Percentiles rank a stretch among this genome's conserved stretches.
Evolutionary conservation across 2,888 invertebrate genomes (phyloP).

Genomic region (Merodon equestris): DNA sequence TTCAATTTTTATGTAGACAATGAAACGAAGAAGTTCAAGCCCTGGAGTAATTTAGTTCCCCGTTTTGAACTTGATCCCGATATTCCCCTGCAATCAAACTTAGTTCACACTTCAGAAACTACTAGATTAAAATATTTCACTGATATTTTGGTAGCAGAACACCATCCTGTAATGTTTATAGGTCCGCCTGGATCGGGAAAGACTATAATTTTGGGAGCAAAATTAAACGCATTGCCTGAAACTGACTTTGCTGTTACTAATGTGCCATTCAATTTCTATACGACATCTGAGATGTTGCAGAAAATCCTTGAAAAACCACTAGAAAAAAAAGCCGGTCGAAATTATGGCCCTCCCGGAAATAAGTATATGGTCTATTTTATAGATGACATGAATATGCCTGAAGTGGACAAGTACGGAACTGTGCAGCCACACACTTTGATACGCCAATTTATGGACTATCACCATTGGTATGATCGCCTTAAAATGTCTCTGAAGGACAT

Average conservation of each 20-base stretch:
- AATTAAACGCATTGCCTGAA: constrained; percentile 84
- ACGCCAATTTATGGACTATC: constrained; percentile 95
- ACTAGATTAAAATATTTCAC: constrained; percentile 92
- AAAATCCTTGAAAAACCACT: constrained; percentile 92
- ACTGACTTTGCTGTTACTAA: constrained; percentile 91
- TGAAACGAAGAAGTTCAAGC: constrained; percentile 90
- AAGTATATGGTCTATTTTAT: constrained; percentile 95
- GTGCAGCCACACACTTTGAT: constrained; percentile 97
- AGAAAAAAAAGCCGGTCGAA: constrained; percentile 96
- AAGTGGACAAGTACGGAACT: constrained; percentile 95
- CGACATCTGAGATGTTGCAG: constrained; percentile 94
- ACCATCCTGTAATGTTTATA: constrained; percentile 93
- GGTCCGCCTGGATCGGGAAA: constrained; percentile 95
- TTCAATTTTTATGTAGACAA: constrained; percentile 94
- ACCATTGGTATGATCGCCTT: constrained; percentile 95
- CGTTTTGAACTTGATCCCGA: constrained; percentile 91
- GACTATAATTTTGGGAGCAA: constrained; percentile 93
- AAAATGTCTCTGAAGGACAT: constrained; percentile 94
- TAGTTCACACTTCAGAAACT: constrained; percentile 95
- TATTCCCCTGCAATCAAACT: constrained; percentile 86
- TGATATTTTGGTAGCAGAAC: constrained; percentile 87
- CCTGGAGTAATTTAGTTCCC: constrained; percentile 91
- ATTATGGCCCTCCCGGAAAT: constrained; percentile 95
- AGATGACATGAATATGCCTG: constrained; percentile 98
- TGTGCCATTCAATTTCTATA: constrained; percentile 97